Conservation (phyloP, 2,113 vertebrate genomes). For the Cryptomyrus ogoouensis region DNA sequence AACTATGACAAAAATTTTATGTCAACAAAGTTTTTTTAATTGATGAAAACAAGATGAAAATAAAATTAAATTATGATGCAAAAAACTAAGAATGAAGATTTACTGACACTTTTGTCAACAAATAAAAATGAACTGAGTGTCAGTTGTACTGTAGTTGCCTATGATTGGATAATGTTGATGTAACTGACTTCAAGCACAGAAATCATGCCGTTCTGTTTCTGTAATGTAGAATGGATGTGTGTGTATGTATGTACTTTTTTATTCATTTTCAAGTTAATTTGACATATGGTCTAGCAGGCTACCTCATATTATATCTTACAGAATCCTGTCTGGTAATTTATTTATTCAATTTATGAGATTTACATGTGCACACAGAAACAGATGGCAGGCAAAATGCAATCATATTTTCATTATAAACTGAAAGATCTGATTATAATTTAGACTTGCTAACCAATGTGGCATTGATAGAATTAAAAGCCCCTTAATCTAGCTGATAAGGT, state of each 20-base stretch:
- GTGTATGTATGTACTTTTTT: neutral
- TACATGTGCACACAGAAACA: conserved; percentile 45
- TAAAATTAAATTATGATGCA: neutral
- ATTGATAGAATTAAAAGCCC: conserved; percentile 33
- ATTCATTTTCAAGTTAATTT: neutral
- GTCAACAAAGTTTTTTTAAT: neutral
- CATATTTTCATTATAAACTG: conserved; percentile 44
- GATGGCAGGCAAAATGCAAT: conserved; percentile 53
- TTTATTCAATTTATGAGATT: conserved; percentile 43
- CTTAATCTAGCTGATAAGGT: conserved; percentile 18
- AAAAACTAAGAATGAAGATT: neutral
- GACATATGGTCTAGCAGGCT: neutral
- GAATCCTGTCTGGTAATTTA: conserved; percentile 22
- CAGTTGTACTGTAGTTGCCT: neutral
- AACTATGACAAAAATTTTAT: neutral
- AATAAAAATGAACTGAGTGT: neutral
- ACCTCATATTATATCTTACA: conserved; percentile 16
- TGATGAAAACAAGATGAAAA: neutral
- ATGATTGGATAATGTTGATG: too few species aligned
- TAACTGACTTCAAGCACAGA: too few species aligned
- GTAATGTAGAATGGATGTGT: too few species aligned
- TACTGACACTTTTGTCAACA: neutral
- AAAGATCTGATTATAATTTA: conserved; percentile 44
- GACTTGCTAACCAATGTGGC: conserved; percentile 38
- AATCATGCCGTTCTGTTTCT: too few species aligned